Conservation (phyloP, 2,888 invertebrate species). For the Apotomis betuletana region DNA sequence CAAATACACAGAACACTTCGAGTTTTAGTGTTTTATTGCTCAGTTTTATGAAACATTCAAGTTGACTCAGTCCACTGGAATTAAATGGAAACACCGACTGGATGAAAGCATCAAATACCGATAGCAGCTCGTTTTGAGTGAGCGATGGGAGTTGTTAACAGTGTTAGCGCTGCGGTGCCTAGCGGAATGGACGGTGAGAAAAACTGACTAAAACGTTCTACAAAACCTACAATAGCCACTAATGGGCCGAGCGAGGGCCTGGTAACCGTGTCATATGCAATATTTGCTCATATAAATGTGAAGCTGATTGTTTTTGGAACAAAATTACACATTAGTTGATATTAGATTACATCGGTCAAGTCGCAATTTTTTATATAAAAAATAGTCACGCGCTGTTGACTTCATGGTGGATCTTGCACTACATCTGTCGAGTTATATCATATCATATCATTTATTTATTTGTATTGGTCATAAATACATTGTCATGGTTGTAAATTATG, state of each 20-base stretch:
- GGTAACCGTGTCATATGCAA: not conserved
- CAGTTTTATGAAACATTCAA: conserved; percentile 2
- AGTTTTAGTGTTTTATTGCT: conserved; percentile 7
- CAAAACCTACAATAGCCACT: conserved; percentile 1
- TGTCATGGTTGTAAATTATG: no score
- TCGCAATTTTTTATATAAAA: no score
- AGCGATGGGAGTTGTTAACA: conserved; percentile 27
- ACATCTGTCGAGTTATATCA: no score
- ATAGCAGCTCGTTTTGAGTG: conserved; percentile 11
- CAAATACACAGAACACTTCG: not conserved
- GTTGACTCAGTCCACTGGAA: not conserved
- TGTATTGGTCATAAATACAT: no score
- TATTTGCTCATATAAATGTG: not conserved
- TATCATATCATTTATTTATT: no score
- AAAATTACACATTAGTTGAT: no score
- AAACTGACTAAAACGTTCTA: conserved; percentile 13
- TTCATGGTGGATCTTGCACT: no score
- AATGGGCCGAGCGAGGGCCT: not conserved
- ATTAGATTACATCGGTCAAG: no score
- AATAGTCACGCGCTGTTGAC: no score
- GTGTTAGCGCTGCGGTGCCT: conserved; percentile 12
- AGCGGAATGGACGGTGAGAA: conserved; percentile 11
- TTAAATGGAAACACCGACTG: not conserved
- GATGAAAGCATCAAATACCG: conserved; percentile 17
- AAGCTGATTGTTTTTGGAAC: not conserved